Evolutionary conservation across 92 coral and sea anemone species (phyloP).

Genomic region (Desmophyllum pertusum): DNA sequence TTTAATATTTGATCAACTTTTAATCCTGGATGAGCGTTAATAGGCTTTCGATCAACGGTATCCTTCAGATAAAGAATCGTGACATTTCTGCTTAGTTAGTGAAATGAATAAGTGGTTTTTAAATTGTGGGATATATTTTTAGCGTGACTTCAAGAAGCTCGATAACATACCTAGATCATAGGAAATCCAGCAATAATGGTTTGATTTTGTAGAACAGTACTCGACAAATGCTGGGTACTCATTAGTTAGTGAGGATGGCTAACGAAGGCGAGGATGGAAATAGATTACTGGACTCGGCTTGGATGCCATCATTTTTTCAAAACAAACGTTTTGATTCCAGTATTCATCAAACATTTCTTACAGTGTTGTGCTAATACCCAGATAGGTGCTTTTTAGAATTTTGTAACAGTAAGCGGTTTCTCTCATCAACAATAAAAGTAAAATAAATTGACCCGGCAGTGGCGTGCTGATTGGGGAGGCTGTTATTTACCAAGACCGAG

Average conservation of each 20-base stretch:
- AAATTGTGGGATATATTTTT: not conserved
- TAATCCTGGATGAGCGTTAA: too few species aligned
- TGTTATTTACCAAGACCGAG: too few species aligned
- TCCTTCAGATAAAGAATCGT: too few species aligned
- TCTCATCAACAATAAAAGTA: not conserved
- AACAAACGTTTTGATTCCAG: not conserved
- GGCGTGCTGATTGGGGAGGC: too few species aligned
- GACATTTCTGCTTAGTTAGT: not conserved
- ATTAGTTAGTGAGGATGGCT: too few species aligned
- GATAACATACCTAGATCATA: not conserved
- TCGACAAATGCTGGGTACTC: not conserved
- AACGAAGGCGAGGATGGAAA: not conserved
- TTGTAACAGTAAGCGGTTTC: not conserved
- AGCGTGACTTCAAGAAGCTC: not conserved
- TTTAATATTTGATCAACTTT: too few species aligned
- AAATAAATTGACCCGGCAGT: too few species aligned
- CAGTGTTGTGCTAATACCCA: not conserved
- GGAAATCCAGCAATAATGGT: not conserved
- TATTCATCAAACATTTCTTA: not conserved
- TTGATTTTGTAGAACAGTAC: not conserved
- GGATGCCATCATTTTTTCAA: not conserved
- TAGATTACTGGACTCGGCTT: not conserved
- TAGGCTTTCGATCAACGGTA: too few species aligned
- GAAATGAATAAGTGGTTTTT: not conserved
- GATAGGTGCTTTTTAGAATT: not conserved